phyloP scores from a whole-genome alignment of 1,140 invertebrate genomes.

The Eupeodes corollae region DNA sequence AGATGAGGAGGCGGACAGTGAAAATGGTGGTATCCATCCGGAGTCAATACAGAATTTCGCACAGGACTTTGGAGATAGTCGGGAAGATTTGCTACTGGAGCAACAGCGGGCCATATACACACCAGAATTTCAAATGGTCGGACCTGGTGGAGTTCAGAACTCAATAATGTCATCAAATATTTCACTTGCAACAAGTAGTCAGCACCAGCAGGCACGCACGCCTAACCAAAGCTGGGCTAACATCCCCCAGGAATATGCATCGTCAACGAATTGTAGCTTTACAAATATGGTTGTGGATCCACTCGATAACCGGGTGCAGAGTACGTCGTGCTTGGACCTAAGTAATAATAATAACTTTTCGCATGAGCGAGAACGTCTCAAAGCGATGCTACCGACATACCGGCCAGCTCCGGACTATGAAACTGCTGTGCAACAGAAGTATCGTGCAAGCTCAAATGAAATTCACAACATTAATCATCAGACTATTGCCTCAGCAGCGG shows the following conservation, averaged over 20 bases:
- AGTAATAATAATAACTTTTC: constrained; percentile 37
- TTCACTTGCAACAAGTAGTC: constrained; percentile 3
- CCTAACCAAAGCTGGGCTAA: neutral
- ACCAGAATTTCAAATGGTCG: constrained; percentile 2
- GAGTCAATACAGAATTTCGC: constrained; percentile 17
- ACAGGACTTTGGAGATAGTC: constrained; percentile 18
- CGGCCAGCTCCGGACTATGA: constrained; percentile 89
- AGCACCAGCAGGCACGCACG: constrained; percentile 1
- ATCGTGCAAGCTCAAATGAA: constrained; percentile 42
- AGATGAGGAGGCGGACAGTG: constrained; percentile 45
- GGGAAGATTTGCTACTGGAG: constrained; percentile 20
- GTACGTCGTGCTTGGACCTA: constrained; percentile 57
- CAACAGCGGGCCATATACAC: constrained; percentile 16
- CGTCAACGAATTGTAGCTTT: constrained; percentile 7
- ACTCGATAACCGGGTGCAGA: constrained; percentile 45
- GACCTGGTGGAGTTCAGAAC: neutral
- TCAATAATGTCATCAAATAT: constrained; percentile 16
- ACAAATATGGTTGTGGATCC: constrained; percentile 10
- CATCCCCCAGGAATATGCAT: constrained; percentile 8
- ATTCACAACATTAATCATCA: constrained; percentile 36
- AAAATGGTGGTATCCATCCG: constrained; percentile 19
- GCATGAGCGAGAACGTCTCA: constrained; percentile 33
- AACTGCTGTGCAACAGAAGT: constrained; percentile 77
- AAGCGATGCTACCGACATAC: constrained; percentile 74
- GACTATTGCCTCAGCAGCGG: constrained; percentile 11